A percentile compares a stretch with the other conserved stretches of the same genome.
These are phyloP conservation scores for Nycticebus coucang DNA, from an alignment of 2,113 vertebrate species.

Conservation along the genomic window DNA sequence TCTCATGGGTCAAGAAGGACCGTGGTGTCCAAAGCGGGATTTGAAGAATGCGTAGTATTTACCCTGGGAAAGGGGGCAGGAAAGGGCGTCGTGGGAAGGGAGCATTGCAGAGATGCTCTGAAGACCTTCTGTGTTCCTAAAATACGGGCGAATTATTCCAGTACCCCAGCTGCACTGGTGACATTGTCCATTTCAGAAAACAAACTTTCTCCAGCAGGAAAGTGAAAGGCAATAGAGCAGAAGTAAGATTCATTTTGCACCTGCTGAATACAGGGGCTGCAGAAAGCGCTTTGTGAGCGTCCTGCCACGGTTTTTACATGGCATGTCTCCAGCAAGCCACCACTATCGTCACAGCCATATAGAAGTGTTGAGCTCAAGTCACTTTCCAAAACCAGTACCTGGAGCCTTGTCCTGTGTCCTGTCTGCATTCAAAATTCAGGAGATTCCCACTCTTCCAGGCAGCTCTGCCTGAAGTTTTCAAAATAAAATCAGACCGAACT, in stretches of 20 bases:
- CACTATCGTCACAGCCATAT: rapidly evolving
- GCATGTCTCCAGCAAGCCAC: rapidly evolving
- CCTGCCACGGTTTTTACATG: rapidly evolving
- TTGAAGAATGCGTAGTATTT: not conserved
- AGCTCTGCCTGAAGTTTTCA: not conserved
- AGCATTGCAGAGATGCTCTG: not conserved
- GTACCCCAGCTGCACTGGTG: rapidly evolving
- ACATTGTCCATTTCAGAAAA: not conserved
- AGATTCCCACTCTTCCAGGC: rapidly evolving
- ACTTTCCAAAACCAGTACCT: no score
- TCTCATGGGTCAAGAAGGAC: no score
- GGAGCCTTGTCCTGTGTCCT: rapidly evolving
- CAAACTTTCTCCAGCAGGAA: not conserved
- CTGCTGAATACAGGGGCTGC: rapidly evolving
- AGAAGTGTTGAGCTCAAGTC: not conserved
- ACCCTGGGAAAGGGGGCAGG: not conserved
- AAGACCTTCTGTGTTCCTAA: not conserved
- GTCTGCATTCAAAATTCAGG: no score
- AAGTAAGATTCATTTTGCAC: not conserved
- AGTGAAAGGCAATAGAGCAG: not conserved
- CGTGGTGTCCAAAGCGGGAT: rapidly evolving
- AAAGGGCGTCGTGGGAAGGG: not conserved
- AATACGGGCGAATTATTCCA: no score
- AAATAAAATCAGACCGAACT: not conserved
- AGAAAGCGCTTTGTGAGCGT: rapidly evolving